Conservation (phyloP, 2,888 invertebrate species). For the Dasypolia templi region DNA sequence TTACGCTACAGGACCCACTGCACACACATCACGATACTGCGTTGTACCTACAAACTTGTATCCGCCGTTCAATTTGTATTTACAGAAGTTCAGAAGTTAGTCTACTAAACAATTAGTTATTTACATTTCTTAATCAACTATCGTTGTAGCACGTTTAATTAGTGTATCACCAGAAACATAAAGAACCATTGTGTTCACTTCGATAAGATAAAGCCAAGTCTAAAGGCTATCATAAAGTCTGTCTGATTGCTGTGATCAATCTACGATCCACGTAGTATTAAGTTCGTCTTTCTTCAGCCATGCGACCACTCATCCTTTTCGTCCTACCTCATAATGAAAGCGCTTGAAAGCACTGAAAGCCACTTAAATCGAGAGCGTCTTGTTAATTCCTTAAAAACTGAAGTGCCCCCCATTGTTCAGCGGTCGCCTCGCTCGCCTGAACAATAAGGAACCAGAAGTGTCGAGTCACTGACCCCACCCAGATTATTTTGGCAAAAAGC, state of each 20-base stretch:
- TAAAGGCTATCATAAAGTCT: slow-evolving; percentile 10
- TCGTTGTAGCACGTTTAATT: not conserved
- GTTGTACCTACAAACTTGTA: slow-evolving; percentile 11
- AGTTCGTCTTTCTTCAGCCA: slow-evolving; percentile 36
- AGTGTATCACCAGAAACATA: not conserved
- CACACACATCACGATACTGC: not conserved
- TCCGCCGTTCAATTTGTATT: slow-evolving; percentile 11
- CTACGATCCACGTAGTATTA: slow-evolving; percentile 27
- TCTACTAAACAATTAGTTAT: not conserved
- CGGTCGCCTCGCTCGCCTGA: slow-evolving; percentile 59
- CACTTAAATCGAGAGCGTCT: slow-evolving; percentile 69
- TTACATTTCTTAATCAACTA: not conserved
- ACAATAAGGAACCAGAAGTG: slow-evolving; percentile 68
- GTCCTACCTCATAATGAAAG: slow-evolving; percentile 59
- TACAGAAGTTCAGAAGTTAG: not conserved
- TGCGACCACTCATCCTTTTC: slow-evolving; percentile 53
- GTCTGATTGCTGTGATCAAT: slow-evolving; percentile 29
- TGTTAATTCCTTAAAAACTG: slow-evolving; percentile 74
- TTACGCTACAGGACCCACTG: not conserved
- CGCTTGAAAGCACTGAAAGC: slow-evolving; percentile 54
- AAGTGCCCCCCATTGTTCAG: slow-evolving; percentile 70
- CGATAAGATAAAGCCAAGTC: not conserved
- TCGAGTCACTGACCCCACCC: slow-evolving; percentile 61
- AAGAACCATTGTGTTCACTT: not conserved
- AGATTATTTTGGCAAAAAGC: slow-evolving; percentile 48